These are phyloP conservation scores for Palaemon carinicauda DNA, from an alignment of 1,140 invertebrate genomes.

Conservation along the genomic window DNA sequence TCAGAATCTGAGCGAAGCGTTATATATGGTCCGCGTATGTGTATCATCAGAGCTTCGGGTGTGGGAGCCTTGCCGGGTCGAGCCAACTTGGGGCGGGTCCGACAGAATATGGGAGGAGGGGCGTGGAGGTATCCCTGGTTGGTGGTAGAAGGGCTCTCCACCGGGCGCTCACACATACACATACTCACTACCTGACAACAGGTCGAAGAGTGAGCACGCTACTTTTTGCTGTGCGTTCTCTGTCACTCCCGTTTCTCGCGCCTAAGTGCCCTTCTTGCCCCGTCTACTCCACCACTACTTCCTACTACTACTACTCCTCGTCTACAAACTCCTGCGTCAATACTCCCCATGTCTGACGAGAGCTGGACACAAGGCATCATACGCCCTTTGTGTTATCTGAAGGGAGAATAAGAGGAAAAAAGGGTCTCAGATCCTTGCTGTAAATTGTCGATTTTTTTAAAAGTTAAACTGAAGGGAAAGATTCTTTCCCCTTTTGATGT, in stretches of 20 bases:
- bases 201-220: slow-evolving; percentile 40
- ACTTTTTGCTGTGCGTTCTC: slow-evolving; percentile 32
- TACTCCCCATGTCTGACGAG: neutral
- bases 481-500: neutral
- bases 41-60: neutral
- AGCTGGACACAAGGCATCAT: too few species aligned
- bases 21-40: neutral
- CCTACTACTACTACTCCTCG: neutral
- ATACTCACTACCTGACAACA: slow-evolving; percentile 47
- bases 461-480: too few species aligned
- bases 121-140: slow-evolving; percentile 7
- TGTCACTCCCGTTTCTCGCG: slow-evolving; percentile 3
- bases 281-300: too few species aligned
- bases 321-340: neutral
- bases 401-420: too few species aligned
- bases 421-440: too few species aligned
- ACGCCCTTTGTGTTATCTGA: too few species aligned
- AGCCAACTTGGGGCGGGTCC: neutral
- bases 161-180: neutral
- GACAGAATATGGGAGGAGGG: neutral
- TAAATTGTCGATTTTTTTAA: too few species aligned
- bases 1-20: too few species aligned
- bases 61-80: neutral
- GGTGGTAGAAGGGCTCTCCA: neutral
- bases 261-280: neutral